These are phyloP conservation scores for Protosalanx chinensis DNA, from an alignment of 2,797 vertebrate species.

Conservation along the genomic window DNA sequence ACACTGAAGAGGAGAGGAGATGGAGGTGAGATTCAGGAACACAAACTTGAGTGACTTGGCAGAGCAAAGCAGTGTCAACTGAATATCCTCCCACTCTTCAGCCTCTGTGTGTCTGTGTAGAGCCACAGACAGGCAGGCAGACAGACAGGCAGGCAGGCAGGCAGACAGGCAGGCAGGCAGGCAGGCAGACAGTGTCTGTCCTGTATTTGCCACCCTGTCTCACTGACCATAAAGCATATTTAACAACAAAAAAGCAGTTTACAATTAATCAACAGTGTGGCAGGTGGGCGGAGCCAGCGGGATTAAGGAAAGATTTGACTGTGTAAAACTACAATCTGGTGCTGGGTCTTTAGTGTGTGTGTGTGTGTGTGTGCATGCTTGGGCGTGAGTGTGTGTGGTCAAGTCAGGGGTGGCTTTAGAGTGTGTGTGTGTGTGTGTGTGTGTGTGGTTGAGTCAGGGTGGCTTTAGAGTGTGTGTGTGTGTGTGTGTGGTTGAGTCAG, in stretches of 20 bases:
- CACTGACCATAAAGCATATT: slow-evolving; percentile 56
- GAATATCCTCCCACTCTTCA: background rate
- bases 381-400: no score
- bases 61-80: no score
- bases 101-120: no score
- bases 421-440: no score
- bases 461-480: no score
- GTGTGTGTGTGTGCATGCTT: slow-evolving; percentile 62
- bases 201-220: slow-evolving; percentile 32
- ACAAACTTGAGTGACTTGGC: no score
- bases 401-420: no score
- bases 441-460: no score
- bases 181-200: slow-evolving; percentile 17
- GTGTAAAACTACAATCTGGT: slow-evolving; percentile 66
- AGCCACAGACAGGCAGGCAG: background rate
- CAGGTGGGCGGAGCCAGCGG: slow-evolving; percentile 10
- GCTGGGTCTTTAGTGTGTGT: slow-evolving; percentile 62
- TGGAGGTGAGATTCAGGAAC: no score
- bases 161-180: slow-evolving; percentile 21
- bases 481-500: no score
- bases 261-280: slow-evolving; percentile 71
- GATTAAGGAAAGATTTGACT: slow-evolving; percentile 72
- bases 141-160: slow-evolving; percentile 30
- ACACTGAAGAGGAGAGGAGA: no score
- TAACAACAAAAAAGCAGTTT: slow-evolving; percentile 59